Percentiles rank a stretch among this genome's conserved stretches.
Conservation (phyloP, 2,113 vertebrate genomes). For the Catharus fuscescens region DNA sequence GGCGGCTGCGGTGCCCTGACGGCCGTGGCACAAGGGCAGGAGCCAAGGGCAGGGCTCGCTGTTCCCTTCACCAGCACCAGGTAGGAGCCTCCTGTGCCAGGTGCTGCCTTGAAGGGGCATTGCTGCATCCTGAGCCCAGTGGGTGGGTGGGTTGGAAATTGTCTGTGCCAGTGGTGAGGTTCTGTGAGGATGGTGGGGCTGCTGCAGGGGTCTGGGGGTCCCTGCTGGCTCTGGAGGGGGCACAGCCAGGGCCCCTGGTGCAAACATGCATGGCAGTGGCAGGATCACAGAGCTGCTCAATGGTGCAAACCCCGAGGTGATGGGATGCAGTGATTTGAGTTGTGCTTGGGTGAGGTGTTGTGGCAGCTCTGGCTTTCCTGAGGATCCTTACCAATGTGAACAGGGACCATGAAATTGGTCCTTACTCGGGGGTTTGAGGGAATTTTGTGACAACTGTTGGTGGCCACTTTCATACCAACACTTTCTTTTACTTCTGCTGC, state of each 20-base stretch:
- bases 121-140: neutral
- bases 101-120: fast-evolving
- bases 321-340: neutral
- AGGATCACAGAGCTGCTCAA: neutral
- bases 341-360: fast-evolving
- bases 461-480: neutral
- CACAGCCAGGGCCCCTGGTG: fast-evolving
- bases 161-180: neutral
- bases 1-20: neutral
- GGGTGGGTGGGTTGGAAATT: neutral
- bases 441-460: neutral
- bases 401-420: neutral
- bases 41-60: neutral
- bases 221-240: neutral
- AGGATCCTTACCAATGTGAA: neutral
- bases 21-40: neutral
- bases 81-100: neutral
- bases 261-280: fast-evolving
- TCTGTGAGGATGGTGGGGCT: neutral
- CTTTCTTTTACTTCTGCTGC: neutral
- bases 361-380: neutral
- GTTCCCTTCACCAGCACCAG: neutral
- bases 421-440: neutral
- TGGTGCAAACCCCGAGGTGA: neutral
- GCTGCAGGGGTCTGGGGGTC: neutral